Conservation (phyloP, 2,797 vertebrate species). For the Gastrophryne carolinensis region DNA sequence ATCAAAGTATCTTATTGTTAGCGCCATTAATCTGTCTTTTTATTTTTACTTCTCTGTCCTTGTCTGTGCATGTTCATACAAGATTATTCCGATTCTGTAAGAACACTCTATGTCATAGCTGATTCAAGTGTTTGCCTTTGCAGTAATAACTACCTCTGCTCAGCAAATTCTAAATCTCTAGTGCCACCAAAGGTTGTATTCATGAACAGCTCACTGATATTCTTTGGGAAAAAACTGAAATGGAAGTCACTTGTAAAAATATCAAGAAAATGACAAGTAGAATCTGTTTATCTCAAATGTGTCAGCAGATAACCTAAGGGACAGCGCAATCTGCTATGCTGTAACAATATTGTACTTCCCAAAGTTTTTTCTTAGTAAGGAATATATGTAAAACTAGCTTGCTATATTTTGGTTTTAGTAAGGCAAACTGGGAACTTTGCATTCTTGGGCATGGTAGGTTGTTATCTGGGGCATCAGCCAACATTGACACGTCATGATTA, state of each 20-base stretch:
- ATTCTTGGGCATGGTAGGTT: slow-evolving; percentile 38
- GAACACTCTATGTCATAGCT: slow-evolving; percentile 3
- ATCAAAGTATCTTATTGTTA: too few relatives aligned
- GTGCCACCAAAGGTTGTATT: slow-evolving; percentile 40
- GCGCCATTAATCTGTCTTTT: neutral
- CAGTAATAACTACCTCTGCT: neutral
- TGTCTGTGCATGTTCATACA: neutral
- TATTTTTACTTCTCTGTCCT: neutral
- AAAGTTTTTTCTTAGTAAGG: slow-evolving; percentile 26
- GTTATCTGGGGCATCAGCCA: slow-evolving; percentile 51
- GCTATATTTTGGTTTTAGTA: neutral
- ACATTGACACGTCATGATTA: slow-evolving; percentile 52
- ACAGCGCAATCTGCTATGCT: neutral
- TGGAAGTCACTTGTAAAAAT: slow-evolving; percentile 26
- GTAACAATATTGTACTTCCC: slow-evolving; percentile 9
- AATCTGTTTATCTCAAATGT: slow-evolving; percentile 27
- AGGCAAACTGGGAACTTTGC: slow-evolving; percentile 6
- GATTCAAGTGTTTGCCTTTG: slow-evolving; percentile 23
- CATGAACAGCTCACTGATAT: slow-evolving; percentile 36
- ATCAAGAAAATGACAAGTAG: slow-evolving; percentile 29
- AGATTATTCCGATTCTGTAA: neutral
- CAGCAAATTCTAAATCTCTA: slow-evolving; percentile 43
- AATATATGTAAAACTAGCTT: neutral
- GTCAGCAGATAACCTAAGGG: slow-evolving; percentile 5
- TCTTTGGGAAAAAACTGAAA: slow-evolving; percentile 26